phyloP scores from a whole-genome alignment of 2,797 vertebrate species.

The Chaenodraco wilsoni region DNA sequence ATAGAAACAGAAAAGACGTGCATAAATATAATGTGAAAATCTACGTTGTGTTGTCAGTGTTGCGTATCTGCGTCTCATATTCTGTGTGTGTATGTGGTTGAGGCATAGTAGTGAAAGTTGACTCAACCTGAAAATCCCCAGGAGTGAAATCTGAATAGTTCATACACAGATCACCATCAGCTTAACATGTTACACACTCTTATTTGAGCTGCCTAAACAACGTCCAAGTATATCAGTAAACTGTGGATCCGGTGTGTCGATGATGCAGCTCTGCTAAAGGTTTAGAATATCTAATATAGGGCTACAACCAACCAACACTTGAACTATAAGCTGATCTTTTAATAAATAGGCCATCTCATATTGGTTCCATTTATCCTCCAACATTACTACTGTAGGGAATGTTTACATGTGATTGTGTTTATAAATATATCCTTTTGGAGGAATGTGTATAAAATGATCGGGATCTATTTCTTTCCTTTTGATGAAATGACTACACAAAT shows the following conservation, averaged over 20 bases:
- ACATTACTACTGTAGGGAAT: too few species aligned
- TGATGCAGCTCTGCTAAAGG: neutral
- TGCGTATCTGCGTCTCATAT: slow-evolving; percentile 37
- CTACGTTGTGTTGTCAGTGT: neutral
- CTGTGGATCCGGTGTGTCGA: neutral
- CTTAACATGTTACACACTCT: neutral
- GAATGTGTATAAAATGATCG: too few species aligned
- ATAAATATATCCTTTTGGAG: too few species aligned
- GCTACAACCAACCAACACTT: neutral
- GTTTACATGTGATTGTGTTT: too few species aligned
- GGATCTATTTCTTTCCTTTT: too few species aligned
- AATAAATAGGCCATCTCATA: too few species aligned
- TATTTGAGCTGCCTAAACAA: neutral
- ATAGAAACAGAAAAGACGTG: neutral
- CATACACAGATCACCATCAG: slow-evolving; percentile 26
- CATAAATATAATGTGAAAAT: neutral
- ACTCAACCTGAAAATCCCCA: slow-evolving; percentile 62
- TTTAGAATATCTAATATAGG: neutral
- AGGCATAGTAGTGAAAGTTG: slow-evolving; percentile 61
- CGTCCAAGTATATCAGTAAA: neutral
- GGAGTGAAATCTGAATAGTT: slow-evolving; percentile 54
- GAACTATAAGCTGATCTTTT: neutral
- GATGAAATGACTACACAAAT: too few species aligned
- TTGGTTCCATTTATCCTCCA: too few species aligned
- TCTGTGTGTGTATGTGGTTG: neutral